Evolutionary conservation across 2,888 invertebrate species (phyloP), one percentile per base, ranked within the genome.

Genomic region (Callimorpha dominula): DNA sequence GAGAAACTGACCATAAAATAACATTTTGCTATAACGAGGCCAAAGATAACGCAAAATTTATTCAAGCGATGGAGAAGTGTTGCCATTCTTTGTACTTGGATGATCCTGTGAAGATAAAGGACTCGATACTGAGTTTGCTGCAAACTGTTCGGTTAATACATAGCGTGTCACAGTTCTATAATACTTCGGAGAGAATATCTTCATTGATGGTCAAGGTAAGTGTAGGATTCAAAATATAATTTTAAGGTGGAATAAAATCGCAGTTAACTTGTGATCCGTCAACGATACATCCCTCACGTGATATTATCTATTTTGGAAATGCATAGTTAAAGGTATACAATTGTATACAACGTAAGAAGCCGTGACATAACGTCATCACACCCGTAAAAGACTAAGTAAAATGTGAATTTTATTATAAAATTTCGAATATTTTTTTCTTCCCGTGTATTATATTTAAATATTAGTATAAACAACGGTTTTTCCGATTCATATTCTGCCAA

Each of bases 21-120:
- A 99, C 98, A 0, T 98, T 98, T 89, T 99, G 99, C 87, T 99
- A 98, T 90, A 99, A 99, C 88, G 99, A 99, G 90, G 99, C 99
- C 0, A 98, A 98, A 83, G 99, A 99, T 90, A 99, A 99, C 88
- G 99, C 99, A 0, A 99, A 99, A 89, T 99, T 98, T 86, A 98
- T 99, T 74, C 95, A 95, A 79, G 98, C 99, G 0, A 97, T 99
- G 96, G 99, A 99, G 90, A 98, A 98, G 84, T 99, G 99, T 88
- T 99, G 99, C 85, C 99, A 99, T 88, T 98, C 99, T 0, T 95
- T 99, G 40, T 99, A 99, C 89, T 96, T 99, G 76, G 98, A 99
- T 88, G 98, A 98, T 93, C 99, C 99, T 6, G 99, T 98, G 9
- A 98, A 97, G 91, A 99, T 99, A 97, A 97, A 98, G 89, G 98